Evolutionary conservation across 2,888 invertebrate genomes (phyloP).

Genomic region (Rhyacophila evoluta): DNA sequence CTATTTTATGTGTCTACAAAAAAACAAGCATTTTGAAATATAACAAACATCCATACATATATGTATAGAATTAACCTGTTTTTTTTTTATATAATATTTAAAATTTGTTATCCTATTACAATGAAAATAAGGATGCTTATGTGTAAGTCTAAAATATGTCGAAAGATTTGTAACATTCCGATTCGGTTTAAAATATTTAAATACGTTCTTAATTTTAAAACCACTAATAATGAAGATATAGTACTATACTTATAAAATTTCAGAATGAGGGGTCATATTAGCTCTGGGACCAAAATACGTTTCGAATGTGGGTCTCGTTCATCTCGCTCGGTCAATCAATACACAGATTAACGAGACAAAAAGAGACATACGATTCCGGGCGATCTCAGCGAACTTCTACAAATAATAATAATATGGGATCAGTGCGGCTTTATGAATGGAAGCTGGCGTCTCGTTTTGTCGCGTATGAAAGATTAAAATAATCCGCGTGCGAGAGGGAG

Average conservation of each 20-base stretch:
- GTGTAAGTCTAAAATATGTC: no score
- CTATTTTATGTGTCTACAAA: not conserved
- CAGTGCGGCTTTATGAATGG: conserved; percentile 48
- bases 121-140: no score
- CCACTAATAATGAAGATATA: not conserved
- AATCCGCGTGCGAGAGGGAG: conserved; percentile 6
- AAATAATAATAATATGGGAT: not conserved
- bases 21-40: not conserved
- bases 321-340: not conserved
- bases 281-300: conserved; percentile 11
- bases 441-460: conserved; percentile 29
- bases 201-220: not conserved
- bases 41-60: not conserved
- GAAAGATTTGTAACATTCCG: no score
- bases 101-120: no score
- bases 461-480: not conserved
- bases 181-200: no score
- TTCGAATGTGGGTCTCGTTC: conserved; percentile 17
- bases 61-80: not conserved
- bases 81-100: not conserved
- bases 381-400: conserved; percentile 34
- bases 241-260: not conserved
- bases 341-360: conserved; percentile 10
- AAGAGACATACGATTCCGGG: conserved; percentile 2
- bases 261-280: conserved; percentile 5